A percentile compares a stretch with the other conserved stretches of the same genome.
These are phyloP conservation scores for Fukomys damarensis DNA, from an alignment of 2,113 vertebrate genomes.

Conservation along the genomic window DNA sequence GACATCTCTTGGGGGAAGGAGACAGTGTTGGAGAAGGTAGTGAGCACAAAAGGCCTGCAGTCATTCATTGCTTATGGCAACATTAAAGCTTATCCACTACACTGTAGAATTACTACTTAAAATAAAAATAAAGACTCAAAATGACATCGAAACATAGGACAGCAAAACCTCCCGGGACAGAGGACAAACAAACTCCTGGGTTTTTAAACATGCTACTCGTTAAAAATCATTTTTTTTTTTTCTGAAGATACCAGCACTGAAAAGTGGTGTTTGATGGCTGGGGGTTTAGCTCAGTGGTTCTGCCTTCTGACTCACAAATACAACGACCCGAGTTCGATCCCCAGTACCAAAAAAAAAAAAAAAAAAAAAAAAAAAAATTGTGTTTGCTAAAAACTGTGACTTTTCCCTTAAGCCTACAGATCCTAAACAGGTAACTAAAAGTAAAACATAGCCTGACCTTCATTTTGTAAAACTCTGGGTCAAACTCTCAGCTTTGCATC, in stretches of 20 bases:
- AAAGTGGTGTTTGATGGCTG: too few species aligned
- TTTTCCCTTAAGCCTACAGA: background rate
- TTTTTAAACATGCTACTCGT: background rate
- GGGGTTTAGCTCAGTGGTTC: too few species aligned
- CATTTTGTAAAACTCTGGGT: background rate
- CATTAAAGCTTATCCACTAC: background rate
- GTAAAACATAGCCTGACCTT: background rate
- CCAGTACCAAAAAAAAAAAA: too few species aligned
- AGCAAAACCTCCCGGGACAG: background rate
- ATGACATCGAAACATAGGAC: background rate
- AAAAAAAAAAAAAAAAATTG: too few species aligned
- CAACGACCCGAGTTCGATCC: too few species aligned
- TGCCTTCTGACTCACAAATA: too few species aligned
- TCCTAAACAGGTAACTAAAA: background rate
- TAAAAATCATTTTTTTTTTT: background rate
- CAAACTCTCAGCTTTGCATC: background rate
- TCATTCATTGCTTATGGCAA: background rate
- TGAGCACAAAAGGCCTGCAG: background rate
- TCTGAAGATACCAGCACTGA: background rate
- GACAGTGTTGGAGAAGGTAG: background rate
- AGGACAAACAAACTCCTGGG: background rate
- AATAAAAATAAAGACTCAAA: conserved; percentile 23
- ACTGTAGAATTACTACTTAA: background rate
- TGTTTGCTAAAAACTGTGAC: background rate
- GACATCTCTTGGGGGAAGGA: background rate